Base-by-base conservation (phyloP, 2,797 vertebrate genomes). In the Enteromius argenteus region DNA sequence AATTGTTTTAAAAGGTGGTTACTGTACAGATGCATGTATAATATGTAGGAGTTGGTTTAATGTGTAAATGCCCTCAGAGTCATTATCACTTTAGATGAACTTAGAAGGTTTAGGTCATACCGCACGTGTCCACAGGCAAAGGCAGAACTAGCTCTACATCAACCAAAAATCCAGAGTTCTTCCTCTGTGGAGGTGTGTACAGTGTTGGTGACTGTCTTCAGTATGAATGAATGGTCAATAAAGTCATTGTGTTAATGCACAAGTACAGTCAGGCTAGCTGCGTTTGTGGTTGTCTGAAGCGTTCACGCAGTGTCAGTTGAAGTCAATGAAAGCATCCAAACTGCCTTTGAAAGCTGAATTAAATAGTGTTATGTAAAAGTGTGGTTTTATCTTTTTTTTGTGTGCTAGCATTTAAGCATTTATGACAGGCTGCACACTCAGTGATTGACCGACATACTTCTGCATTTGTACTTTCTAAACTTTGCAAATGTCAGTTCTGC, bases 401-500 rank as follows among this genome's bases (percentile, higher is more conserved):
- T 8, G 7, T 21, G 8, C 19, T 2, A 6, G 2, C 51, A 51
- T 51, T 49, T 35, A 53, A 53, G 30, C 8, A 10, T n/a, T 74
- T 56, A 35, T 53, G 30, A 74, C 5, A 21, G 46, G 32, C 1
- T 0, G 3, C 72, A 21, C 3, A 74, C 27, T 35, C 10, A 3
- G 27, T 53, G 30, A 49, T 35, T n/a, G 49, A 56, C 72, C 3
- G 11, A n/a, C 0, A 30, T 35, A 32, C 3, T 56, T 74, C 72
- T 74, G 72, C 49, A 74, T 56, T 74, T 35, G 30, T 35, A 37
- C 30, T 66, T 66, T 66, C 62, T 66, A 7, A 30, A 66, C 62
- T 66, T 17, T 66, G 30, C 44, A 21, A 49, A 30, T 0, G 27
- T 19, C 44, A 5, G 1, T 30, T 30, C 1, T 30, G 27, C 15